Evolutionary conservation across 2,113 vertebrate genomes (phyloP).

Genomic region (Alethe diademata): DNA sequence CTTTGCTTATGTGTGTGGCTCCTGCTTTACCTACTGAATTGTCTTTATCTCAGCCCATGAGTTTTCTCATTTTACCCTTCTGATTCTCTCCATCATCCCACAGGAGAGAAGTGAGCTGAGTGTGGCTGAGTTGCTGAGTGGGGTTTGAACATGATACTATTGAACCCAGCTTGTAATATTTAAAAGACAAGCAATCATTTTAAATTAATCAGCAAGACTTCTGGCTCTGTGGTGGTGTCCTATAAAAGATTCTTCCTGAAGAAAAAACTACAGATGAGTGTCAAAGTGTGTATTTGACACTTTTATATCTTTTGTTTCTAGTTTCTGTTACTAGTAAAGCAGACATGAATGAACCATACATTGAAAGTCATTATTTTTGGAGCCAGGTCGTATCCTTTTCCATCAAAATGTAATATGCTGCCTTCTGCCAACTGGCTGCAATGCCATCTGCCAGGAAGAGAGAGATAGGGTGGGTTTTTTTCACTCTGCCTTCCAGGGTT

Average conservation of each 20-base stretch:
- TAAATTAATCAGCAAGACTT: neutral
- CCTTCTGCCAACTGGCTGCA: neutral
- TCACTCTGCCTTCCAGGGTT: neutral
- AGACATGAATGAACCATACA: neutral
- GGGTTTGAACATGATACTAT: neutral
- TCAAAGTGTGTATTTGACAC: neutral
- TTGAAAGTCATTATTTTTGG: neutral
- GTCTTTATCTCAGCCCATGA: neutral
- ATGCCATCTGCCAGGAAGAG: constrained; percentile 4
- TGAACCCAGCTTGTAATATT: neutral
- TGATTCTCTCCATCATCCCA: neutral
- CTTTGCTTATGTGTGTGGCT: neutral
- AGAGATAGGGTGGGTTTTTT: neutral
- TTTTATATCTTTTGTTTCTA: neutral
- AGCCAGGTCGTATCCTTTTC: neutral
- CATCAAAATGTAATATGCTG: neutral
- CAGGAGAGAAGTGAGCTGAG: neutral
- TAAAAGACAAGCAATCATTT: neutral
- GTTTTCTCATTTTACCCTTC: neutral
- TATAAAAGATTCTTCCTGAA: neutral
- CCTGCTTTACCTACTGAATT: neutral
- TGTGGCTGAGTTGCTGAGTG: neutral
- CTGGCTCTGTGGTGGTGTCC: neutral
- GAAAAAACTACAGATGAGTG: neutral
- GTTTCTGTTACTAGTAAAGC: neutral